Evolutionary conservation across 2,888 invertebrate genomes (phyloP), one percentile per base, ranked within the genome.

Genomic region (Andrena minutula): DNA sequence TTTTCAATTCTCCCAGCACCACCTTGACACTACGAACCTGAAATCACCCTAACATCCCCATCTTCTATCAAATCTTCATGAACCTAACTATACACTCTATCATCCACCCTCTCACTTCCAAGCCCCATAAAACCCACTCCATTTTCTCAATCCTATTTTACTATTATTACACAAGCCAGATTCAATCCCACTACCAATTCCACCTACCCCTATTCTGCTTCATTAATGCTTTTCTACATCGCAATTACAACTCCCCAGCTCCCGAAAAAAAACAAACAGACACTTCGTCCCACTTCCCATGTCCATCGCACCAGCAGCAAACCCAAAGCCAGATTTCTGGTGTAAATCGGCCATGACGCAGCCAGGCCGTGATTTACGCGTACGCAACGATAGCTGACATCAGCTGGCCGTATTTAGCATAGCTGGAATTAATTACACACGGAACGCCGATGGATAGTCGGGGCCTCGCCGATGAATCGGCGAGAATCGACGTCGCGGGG

Each of bases 341-440:
- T 86, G 79, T 88, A 76, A 83, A 74, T 75, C 71, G n/a, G n/a
- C 26, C 61, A 58, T 77, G 82, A 75, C 74, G 70, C 69, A 60
- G 56, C 64, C 71, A 32, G 63, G 23, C 49, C 16, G 70, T 79
- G 70, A 82, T 82, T 79, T 53, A 75, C 60, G 79, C 63, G 73
- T 70, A 68, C 76, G 60, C 26, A 12, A 51, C 30, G 65, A 26
- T 70, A 30, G 72, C 79, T 86, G 87, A 84, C 86, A 86, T 84
- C 75, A 71, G 66, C 80, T 75, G 74, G 72, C 65, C 70, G 82
- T 61, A 49, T 82, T 81, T 87, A 87, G 70, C 80, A 79, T 86
- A 78, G 86, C 66, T 80, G 71, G 84, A 80, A 87, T 84, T 87
- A 87, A 87, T 85, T 87, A 73, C 66, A 73, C 66, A 61, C 51